These are phyloP conservation scores for Pseudomugil tenellus DNA, from an alignment of 2,797 vertebrate species.

Conservation along the genomic window DNA sequence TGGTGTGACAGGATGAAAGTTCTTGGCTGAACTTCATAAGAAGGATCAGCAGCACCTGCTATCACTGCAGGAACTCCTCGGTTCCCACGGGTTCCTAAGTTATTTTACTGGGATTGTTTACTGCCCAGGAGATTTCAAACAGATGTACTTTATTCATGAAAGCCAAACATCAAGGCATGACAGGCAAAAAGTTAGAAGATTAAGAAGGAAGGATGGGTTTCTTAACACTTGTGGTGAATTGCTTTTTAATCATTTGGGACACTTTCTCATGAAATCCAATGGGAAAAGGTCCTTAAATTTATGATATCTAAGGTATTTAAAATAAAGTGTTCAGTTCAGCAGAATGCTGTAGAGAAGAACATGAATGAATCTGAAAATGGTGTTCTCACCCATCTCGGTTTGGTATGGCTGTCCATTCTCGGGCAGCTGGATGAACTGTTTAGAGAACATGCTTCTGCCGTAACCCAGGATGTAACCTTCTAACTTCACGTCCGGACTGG, in stretches of 20 bases:
- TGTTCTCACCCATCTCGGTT: slow-evolving; percentile 87
- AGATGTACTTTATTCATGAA: not conserved
- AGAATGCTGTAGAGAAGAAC: too few relatives aligned
- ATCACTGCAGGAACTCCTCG: not conserved
- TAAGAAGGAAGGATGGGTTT: too few relatives aligned
- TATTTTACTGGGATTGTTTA: not conserved
- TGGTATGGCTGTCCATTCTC: slow-evolving; percentile 84
- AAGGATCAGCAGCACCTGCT: slow-evolving; percentile 55
- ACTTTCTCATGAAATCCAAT: too few relatives aligned
- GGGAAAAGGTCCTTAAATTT: too few relatives aligned
- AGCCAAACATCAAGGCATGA: too few relatives aligned
- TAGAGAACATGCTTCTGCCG: slow-evolving; percentile 89
- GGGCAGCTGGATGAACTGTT: slow-evolving; percentile 90
- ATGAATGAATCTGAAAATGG: not conserved
- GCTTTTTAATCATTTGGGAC: too few relatives aligned
- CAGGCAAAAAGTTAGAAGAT: too few relatives aligned
- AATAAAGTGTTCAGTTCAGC: too few relatives aligned
- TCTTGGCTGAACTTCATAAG: slow-evolving; percentile 32
- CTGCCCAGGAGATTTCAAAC: not conserved
- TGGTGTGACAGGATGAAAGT: not conserved
- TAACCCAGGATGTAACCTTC: slow-evolving; percentile 95
- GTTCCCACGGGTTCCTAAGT: slow-evolving; percentile 32
- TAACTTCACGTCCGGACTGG: slow-evolving; percentile 84
- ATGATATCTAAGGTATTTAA: too few relatives aligned
- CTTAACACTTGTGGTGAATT: too few relatives aligned